A percentile compares a stretch with the other conserved stretches of the same genome.
Evolutionary conservation across 2,113 vertebrate genomes (phyloP).

Genomic region (Ammospiza caudacuta): DNA sequence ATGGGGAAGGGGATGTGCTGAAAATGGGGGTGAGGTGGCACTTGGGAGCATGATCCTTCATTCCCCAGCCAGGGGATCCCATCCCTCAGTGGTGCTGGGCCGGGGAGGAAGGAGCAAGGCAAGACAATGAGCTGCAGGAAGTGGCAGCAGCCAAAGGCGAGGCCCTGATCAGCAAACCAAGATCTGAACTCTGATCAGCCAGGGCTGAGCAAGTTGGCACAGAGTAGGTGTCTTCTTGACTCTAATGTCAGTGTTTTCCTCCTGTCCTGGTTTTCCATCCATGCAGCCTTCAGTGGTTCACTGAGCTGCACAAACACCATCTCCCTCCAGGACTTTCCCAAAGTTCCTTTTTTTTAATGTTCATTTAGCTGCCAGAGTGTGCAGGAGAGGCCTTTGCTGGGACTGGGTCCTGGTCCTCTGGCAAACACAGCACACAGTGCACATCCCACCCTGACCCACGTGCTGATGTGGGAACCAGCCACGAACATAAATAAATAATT

Average conservation of each 20-base stretch:
- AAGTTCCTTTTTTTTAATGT: not conserved
- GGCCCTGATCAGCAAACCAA: not conserved
- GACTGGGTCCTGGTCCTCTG: not conserved
- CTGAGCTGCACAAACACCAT: not conserved
- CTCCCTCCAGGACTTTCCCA: not conserved
- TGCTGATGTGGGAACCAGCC: not conserved
- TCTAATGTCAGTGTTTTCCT: not conserved
- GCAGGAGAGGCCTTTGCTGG: not conserved
- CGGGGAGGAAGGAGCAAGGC: not conserved
- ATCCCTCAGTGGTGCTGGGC: accelerated
- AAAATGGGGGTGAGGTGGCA: not conserved
- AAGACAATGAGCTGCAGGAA: constrained; percentile 11
- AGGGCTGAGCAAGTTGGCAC: not conserved
- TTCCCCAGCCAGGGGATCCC: not conserved
- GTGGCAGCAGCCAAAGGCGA: accelerated
- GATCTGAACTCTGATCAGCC: not conserved
- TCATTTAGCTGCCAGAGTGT: not conserved
- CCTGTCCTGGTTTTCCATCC: not conserved
- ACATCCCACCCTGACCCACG: not conserved
- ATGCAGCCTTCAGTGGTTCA: not conserved
- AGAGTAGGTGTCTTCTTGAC: not conserved
- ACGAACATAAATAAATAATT: not conserved
- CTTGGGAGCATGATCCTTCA: not conserved
- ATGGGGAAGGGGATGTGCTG: not conserved
- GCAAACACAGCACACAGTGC: not conserved